Conservation (phyloP, 2,113 vertebrate genomes). For the Chascanopsetta lugubris region DNA sequence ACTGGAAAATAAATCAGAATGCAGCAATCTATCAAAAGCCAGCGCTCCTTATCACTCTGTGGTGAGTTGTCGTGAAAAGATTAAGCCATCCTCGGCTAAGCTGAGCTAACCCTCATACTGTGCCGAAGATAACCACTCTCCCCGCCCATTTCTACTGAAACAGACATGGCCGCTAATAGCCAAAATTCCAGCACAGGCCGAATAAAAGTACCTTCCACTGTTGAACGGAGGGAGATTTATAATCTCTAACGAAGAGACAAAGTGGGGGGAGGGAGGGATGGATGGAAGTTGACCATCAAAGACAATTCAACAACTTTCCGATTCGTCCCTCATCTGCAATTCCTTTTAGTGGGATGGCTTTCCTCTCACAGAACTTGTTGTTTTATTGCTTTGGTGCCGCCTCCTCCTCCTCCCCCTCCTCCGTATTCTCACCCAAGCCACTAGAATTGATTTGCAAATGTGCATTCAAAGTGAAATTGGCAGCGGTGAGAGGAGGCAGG, state of each 20-base stretch:
- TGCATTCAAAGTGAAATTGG: constrained; percentile 76
- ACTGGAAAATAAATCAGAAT: constrained; percentile 53
- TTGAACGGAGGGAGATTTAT: constrained; percentile 23
- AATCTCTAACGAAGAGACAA: constrained; percentile 27
- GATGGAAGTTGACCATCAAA: constrained; percentile 13
- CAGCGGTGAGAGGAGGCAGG: constrained; percentile 45
- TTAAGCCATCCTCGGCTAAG: constrained; percentile 47
- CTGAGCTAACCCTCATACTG: constrained; percentile 40
- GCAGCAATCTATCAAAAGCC: constrained; percentile 28
- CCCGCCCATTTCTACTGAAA: constrained; percentile 10
- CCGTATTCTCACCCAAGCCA: constrained; percentile 51
- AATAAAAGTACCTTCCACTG: constrained; percentile 29
- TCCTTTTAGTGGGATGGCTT: constrained; percentile 39
- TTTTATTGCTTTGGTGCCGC: constrained; percentile 66
- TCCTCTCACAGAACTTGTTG: constrained; percentile 59
- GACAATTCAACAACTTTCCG: constrained; percentile 46
- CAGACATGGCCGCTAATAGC: constrained; percentile 29
- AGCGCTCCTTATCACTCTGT: constrained; percentile 40
- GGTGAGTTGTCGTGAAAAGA: constrained; percentile 48
- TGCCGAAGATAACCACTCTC: constrained; percentile 30
- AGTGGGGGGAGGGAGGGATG: neutral
- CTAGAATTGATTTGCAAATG: constrained; percentile 83
- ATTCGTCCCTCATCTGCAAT: constrained; percentile 70
- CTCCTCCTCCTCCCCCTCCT: constrained; percentile 29
- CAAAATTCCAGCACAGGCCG: constrained; percentile 31